A percentile compares a stretch with the other conserved stretches of the same genome.
Evolutionary conservation across 2,888 invertebrate species (phyloP).

Genomic region (Drosophila paramelanica): DNA sequence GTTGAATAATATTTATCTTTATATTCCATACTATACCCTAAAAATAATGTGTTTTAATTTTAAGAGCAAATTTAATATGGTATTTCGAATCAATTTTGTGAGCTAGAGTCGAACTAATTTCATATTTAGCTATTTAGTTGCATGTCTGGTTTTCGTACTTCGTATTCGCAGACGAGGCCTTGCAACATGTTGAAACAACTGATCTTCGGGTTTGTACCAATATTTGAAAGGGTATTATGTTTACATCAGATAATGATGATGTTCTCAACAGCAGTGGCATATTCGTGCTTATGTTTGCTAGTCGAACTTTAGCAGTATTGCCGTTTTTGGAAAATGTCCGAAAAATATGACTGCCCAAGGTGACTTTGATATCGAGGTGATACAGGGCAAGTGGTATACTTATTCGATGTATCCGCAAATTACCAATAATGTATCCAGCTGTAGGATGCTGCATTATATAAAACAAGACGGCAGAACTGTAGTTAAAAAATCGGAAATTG

Average conservation of each 20-base stretch:
- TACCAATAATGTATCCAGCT: too few relatives aligned
- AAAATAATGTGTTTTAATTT: too few relatives aligned
- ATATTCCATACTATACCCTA: background rate
- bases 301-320: background rate
- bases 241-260: background rate
- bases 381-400: too few relatives aligned
- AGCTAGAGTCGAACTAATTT: background rate
- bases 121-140: background rate
- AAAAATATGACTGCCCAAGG: constrained; percentile 20
- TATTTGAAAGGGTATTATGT: background rate
- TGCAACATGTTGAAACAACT: constrained; percentile 24
- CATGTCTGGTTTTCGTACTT: background rate
- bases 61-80: background rate
- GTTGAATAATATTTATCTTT: background rate
- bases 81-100: constrained; percentile 8
- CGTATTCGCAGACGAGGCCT: background rate
- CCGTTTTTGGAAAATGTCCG: constrained; percentile 29
- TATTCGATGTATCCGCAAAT: too few relatives aligned
- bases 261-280: constrained; percentile 1
- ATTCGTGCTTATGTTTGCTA: background rate
- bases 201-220: background rate
- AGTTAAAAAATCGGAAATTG: too few relatives aligned
- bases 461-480: too few relatives aligned
- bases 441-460: too few relatives aligned
- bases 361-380: background rate